phyloP scores from a whole-genome alignment of 1,140 invertebrate genomes.

The Conopomorpha cramerella region DNA sequence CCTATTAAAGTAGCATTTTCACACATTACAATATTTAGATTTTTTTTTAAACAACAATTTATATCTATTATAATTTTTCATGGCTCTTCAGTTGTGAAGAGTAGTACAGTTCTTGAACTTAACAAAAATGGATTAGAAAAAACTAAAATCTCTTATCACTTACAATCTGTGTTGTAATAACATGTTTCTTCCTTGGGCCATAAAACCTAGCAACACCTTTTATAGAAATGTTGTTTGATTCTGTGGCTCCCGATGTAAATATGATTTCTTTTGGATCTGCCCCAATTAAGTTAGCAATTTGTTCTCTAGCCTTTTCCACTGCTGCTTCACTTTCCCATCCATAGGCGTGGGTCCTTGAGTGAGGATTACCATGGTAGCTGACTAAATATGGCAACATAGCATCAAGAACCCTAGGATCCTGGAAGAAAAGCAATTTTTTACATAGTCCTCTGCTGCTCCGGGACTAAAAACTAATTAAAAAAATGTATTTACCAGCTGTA shows the following conservation, averaged over 20 bases:
- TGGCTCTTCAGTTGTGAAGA: too few species aligned
- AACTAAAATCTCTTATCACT: too few species aligned
- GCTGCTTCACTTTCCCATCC: conserved; percentile 98
- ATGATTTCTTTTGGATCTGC: conserved; percentile 99
- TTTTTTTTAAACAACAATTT: too few species aligned
- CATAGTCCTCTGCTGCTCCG: too few species aligned
- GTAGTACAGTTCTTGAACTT: too few species aligned
- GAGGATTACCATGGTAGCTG: conserved; percentile 94
- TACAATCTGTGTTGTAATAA: conserved; percentile 98
- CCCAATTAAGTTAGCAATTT: conserved; percentile 90
- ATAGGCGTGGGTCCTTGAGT: conserved; percentile 97
- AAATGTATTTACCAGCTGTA: too few species aligned
- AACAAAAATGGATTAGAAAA: too few species aligned
- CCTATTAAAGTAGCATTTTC: too few species aligned
- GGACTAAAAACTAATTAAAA: too few species aligned
- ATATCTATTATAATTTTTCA: too few species aligned
- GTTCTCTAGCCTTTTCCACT: conserved; percentile 90
- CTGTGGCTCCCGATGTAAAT: conserved; percentile 98
- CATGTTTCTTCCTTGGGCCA: conserved; percentile 90
- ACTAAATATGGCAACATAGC: conserved; percentile 95
- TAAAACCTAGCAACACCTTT: conserved; percentile 98
- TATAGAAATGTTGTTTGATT: conserved; percentile 97
- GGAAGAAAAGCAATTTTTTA: too few species aligned
- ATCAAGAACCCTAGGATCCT: conserved; percentile 97
- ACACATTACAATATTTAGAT: too few species aligned